These are phyloP conservation scores for Chloropsis cyanopogon DNA, from an alignment of 2,113 vertebrate genomes.

Conservation along the genomic window DNA sequence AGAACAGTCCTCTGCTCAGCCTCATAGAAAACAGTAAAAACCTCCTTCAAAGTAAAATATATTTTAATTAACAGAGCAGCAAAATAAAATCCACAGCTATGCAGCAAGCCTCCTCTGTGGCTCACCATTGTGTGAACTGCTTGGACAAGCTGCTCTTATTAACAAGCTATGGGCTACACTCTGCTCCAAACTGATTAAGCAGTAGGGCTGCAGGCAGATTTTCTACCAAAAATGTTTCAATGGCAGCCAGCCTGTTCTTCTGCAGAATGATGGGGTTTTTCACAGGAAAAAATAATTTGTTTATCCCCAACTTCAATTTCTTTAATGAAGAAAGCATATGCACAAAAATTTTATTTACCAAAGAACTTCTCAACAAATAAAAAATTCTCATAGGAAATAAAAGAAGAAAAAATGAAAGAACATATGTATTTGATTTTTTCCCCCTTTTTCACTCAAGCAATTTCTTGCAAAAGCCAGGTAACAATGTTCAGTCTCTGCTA, in stretches of 20 bases:
- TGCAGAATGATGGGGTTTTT: not conserved
- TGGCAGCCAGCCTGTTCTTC: constrained; percentile 16
- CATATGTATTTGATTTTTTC: not conserved
- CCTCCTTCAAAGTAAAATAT: constrained; percentile 47
- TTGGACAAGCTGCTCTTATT: constrained; percentile 39
- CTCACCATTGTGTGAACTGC: not conserved
- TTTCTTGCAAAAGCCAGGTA: not conserved
- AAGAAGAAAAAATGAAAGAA: not conserved
- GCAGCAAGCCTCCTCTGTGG: constrained; percentile 19
- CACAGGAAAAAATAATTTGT: not conserved
- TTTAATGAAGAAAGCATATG: not conserved
- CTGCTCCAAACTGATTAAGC: constrained; percentile 46
- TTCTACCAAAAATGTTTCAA: constrained; percentile 17
- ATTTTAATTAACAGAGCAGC: constrained; percentile 58
- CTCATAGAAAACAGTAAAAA: constrained; percentile 42
- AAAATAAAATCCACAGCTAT: constrained; percentile 47
- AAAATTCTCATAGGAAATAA: not conserved
- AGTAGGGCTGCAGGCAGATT: constrained; percentile 44
- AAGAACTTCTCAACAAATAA: not conserved
- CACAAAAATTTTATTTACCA: not conserved
- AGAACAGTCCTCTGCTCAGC: constrained; percentile 29
- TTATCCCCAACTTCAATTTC: not conserved
- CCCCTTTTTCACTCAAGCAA: not conserved
- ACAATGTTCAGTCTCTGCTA: not conserved
- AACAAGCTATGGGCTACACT: constrained; percentile 43